Evolutionary conservation across 2,797 vertebrate genomes (phyloP).

Genomic region (Phylloscopus collybita): DNA sequence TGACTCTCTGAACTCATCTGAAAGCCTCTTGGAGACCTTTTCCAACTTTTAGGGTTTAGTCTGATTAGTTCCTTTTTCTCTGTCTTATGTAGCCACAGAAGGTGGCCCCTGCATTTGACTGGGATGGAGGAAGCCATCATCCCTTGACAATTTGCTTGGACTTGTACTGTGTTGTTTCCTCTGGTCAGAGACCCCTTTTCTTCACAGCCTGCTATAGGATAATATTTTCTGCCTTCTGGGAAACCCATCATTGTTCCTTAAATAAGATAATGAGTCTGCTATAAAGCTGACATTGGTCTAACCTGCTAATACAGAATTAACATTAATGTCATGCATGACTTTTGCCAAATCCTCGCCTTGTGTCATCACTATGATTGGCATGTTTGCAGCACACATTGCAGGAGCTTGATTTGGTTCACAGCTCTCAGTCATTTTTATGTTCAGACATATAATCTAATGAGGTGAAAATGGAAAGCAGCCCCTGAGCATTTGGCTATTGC

Average conservation of each 20-base stretch:
- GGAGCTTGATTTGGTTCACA: constrained; percentile 77
- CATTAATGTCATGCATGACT: constrained; percentile 62
- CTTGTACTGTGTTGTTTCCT: neutral
- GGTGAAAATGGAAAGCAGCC: constrained; percentile 74
- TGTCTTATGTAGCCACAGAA: neutral
- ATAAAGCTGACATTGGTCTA: constrained; percentile 32
- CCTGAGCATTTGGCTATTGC: constrained; percentile 69
- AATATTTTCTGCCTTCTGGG: constrained; percentile 20
- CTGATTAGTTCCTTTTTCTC: neutral
- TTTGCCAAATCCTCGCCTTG: constrained; percentile 75
- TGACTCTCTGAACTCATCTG: neutral
- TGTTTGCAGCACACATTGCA: constrained; percentile 82
- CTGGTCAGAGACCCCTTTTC: neutral
- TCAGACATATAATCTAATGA: constrained; percentile 74
- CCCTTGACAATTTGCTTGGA: neutral
- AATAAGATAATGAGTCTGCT: constrained; percentile 30
- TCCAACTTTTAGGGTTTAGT: neutral
- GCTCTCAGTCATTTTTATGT: constrained; percentile 70
- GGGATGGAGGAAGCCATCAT: neutral
- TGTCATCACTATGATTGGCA: constrained; percentile 77
- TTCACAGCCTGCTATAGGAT: neutral
- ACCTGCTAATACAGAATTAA: constrained; percentile 77
- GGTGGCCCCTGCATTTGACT: neutral
- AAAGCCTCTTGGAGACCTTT: neutral
- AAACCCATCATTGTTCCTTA: constrained; percentile 16